Evolutionary conservation across 2,797 vertebrate genomes (phyloP), one percentile per base, ranked within the genome.

Genomic region (Poeciliopsis presidionis): DNA sequence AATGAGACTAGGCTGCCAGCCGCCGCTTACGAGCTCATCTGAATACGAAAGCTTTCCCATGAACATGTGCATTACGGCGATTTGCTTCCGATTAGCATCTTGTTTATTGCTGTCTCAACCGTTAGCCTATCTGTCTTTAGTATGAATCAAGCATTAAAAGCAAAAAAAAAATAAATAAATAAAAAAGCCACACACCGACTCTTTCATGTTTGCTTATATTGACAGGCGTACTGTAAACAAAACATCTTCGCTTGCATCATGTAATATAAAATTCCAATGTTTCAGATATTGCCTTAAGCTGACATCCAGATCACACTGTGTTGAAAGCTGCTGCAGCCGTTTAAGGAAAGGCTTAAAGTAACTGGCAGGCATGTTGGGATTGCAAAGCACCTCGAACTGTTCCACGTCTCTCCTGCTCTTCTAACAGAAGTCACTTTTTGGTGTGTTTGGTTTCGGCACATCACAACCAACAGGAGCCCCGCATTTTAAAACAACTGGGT

Each of bases 381-480:
- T 45, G 20, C 7, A 25, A 69, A 69, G 20, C 39, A 14, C 65
- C 9, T 45, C 41, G 7, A 28, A 45, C 73, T 59, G 63, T 39
- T 28, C n/a, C 28, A 69, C 46, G 43, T 18, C 11, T 53, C 69
- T 22, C 20, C 22, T 41, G 69, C 57, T 53, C 80, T 11, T 70
- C 30, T 86, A 74, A 88, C 72, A 78, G 69, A 41, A 67, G 63
- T 41, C 59, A 20, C 57, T 74, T 81, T 86, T 84, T 61, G 77
- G 53, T 75, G 59, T 59, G 72, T 46, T 76, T 81, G 76, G 51
- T 82, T 84, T 70, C 51, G 47, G 63, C 82, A 76, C n/a, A 30
- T 78, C n/a, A 20, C 73, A 92, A 84, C 88, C 69, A 5, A 83
- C 87, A 83, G 87, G 72, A 87, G 90, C 20, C 79, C 78, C 73